Percentiles rank a stretch among this genome's conserved stretches.
These are phyloP conservation scores for Cyclura pinguis DNA, from an alignment of 2,797 vertebrate genomes.

Conservation along the genomic window DNA sequence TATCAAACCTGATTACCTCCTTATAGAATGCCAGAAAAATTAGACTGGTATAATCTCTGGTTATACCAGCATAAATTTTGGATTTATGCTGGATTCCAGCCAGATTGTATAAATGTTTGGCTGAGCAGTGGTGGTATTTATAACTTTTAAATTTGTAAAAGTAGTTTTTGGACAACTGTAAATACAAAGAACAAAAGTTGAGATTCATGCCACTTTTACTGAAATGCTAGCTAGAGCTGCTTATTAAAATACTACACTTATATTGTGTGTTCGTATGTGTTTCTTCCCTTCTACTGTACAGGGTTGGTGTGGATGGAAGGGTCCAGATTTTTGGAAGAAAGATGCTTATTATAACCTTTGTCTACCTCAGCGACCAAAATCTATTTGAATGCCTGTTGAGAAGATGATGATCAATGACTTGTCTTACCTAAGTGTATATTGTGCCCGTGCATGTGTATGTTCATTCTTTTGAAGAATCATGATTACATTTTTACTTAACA, in stretches of 20 bases:
- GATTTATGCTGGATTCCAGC: no score
- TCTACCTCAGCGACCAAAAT: conserved; percentile 90
- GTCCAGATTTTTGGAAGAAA: conserved; percentile 93
- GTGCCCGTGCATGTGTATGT: neutral
- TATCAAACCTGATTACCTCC: no score
- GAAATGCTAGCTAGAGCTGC: neutral
- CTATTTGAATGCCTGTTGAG: conserved; percentile 78
- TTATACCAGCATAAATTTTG: no score
- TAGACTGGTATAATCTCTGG: no score
- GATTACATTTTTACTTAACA: conserved; percentile 22
- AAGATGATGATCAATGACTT: neutral
- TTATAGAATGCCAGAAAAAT: no score
- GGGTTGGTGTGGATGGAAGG: conserved; percentile 99
- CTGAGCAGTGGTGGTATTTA: neutral
- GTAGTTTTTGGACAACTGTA: neutral
- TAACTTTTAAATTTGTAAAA: neutral
- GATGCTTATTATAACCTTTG: conserved; percentile 96
- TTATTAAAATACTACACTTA: neutral
- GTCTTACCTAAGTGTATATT: conserved; percentile 10
- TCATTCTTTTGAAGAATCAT: neutral
- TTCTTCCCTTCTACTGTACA: conserved; percentile 59
- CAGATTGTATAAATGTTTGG: neutral
- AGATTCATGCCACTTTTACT: neutral
- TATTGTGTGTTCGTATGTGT: neutral
- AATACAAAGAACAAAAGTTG: neutral